Evolutionary conservation across 2,113 vertebrate genomes (phyloP), one percentile per base, ranked within the genome.

Genomic region (Hemiscyllium ocellatum): DNA sequence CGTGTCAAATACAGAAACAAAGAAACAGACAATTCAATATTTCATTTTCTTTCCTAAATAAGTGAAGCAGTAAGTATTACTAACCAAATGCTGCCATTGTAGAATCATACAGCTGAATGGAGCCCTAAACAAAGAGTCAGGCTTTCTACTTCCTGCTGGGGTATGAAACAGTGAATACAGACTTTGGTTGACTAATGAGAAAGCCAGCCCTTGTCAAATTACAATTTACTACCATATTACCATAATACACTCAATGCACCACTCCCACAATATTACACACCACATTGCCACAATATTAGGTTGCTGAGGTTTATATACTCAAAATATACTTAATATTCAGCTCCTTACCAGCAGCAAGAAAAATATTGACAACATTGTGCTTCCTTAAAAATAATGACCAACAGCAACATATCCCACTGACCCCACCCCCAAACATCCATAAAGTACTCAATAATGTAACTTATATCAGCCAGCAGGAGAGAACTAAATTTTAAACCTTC

Each of bases 71-170:
- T 47, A 42, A 24, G 26, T 95, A 52, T 95, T 61, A 95, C 94
- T 26, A 76, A 76, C 68, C 66, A 33, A 95, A 72, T 29, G 66
- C 50, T 72, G 68, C 42, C 47, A 95, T 50, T 76, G 94, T 95
- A 42, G 72, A 95, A 76, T 95, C 68, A 95, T 95, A 22, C 68
- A 72, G n/a, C 68, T 95, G 94, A 95, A 76, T 52, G 47, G 68
- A 76, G 47, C 47, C 26, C 94, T 76, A 95, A 95, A 95, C 47
- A 95, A 95, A 95, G 94, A 95, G 94, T 70, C 12, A 72, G 69
- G 47, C 94, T 72, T 95, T 52, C 94, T 72, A 95, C 94, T 95
- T 95, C 94, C 66, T 95, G 94, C 94, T 76, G 94, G 37, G 22
- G 33, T 95, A 37, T 70, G 37, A 70, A 69, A 42, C 29, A 68